Base-by-base conservation (phyloP, 2,113 vertebrate species). In the Oceanites oceanicus region DNA sequence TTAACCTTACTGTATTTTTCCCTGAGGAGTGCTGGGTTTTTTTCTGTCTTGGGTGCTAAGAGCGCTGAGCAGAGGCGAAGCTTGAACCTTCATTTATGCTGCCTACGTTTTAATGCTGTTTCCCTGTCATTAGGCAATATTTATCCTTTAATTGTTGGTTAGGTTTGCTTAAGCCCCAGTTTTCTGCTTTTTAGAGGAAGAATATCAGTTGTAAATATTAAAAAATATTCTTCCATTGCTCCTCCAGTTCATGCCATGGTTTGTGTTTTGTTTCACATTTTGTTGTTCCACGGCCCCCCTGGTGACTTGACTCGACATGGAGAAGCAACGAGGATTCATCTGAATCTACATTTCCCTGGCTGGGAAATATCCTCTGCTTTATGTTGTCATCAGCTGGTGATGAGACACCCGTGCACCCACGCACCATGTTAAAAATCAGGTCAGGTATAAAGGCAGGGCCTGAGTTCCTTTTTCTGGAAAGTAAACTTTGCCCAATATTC, bases 321-420 rank as follows among this genome's bases (percentile, higher is more conserved):
- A 61, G 59, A 29, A 70, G 40, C 40, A 84, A 10, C 2, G 5
- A 44, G 36, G 49, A 13, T 53, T 80, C 4, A 7, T 15, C 56
- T 75, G 56, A 78, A 79, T 56, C 70, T 61, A 22, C 19, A 1
- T 30, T 72, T 81, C 38, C n/a, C 47, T 62, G 81, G 29, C 53
- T 83, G 42, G 58, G 58, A 77, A 49, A 70, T 55, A 49, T 2
- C 10, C 34, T 76, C 30, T 52, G 40, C 59, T 77, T 73, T n/a
- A 40, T 81, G 88, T 58, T 87, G 52, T 42, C 56, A 58, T 45
- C 45, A 70, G 45, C 26, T 15, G 23, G 29, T 55, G n/a, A 36
- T 16, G 47, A 42, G 1, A 21, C 15, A 3, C 4, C 2, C 15
- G 6, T 2, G 18, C 18, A 2, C 3, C 1, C 27, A 10, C 12